These are phyloP conservation scores for Lordiphosa fenestrarum DNA, from an alignment of 2,888 invertebrate species.

Conservation along the genomic window DNA sequence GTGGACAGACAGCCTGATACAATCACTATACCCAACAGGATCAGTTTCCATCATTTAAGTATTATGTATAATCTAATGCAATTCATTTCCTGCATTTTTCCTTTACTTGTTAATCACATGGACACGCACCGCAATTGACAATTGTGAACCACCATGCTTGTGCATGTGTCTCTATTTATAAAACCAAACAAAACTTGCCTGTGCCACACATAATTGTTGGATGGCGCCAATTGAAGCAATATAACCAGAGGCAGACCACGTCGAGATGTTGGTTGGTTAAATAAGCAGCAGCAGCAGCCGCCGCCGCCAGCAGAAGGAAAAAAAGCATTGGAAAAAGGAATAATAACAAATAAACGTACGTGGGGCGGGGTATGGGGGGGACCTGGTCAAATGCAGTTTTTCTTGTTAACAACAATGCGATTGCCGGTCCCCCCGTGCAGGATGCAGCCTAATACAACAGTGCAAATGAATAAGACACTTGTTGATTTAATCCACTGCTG, in stretches of 20 bases:
- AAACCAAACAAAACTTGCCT: slow-evolving; percentile 26
- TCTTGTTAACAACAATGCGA: slow-evolving; percentile 39
- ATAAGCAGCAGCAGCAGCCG: slow-evolving; percentile 20
- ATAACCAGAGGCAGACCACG: slow-evolving; percentile 19
- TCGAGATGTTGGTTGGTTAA: slow-evolving; percentile 28
- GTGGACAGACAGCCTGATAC: no score
- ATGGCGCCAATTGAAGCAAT: slow-evolving; percentile 61
- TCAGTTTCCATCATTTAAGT: no score
- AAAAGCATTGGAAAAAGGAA: slow-evolving; percentile 24
- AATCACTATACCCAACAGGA: no score
- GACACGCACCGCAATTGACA: no score
- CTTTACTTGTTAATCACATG: no score
- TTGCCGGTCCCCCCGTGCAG: slow-evolving; percentile 10
- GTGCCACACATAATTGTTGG: slow-evolving; percentile 55
- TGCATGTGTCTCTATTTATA: slow-evolving; percentile 58
- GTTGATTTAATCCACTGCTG: slow-evolving; percentile 27
- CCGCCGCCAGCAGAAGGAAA: background rate
- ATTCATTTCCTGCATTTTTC: slow-evolving; percentile 2
- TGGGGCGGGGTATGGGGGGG: background rate
- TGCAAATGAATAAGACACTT: slow-evolving; percentile 40
- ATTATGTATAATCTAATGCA: no score
- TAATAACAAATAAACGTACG: slow-evolving; percentile 38
- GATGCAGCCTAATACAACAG: slow-evolving; percentile 46
- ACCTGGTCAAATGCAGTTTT: slow-evolving; percentile 47
- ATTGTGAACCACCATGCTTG: no score